Evolutionary conservation across 1,140 invertebrate species (phyloP).

Genomic region (Dolichoris vasculosae): DNA sequence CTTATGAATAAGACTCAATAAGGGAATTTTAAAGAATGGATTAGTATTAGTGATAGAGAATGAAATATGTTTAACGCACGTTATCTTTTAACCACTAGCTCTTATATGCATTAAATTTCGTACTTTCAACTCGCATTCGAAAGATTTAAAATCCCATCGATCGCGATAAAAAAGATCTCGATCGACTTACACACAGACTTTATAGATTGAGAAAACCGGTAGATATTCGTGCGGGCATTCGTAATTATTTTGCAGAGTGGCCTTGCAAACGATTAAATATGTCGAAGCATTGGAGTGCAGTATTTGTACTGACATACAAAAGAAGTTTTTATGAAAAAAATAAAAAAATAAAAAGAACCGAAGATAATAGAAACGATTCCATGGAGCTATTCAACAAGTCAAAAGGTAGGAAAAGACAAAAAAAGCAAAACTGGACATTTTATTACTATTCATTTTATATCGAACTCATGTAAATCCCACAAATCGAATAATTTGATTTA

Average conservation of each 20-base stretch:
- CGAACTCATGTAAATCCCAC: background rate
- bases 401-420: background rate
- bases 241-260: slow-evolving; percentile 29
- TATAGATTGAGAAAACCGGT: slow-evolving; percentile 36
- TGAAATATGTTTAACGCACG: background rate
- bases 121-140: background rate
- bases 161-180: slow-evolving; percentile 30
- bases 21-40: background rate
- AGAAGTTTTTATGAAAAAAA: slow-evolving; percentile 7
- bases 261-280: slow-evolving; percentile 34
- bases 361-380: background rate
- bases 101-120: background rate
- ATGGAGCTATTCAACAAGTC: slow-evolving; percentile 20
- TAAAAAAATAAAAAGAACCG: slow-evolving; percentile 3
- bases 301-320: background rate
- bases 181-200: background rate
- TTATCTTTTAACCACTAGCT: background rate
- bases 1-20: background rate
- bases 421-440: background rate
- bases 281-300: background rate
- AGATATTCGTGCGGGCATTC: slow-evolving; percentile 5
- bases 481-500: slow-evolving; percentile 6
- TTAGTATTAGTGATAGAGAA: background rate
- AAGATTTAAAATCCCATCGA: slow-evolving; percentile 23
- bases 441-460: slow-evolving; percentile 28